A percentile compares a stretch with the other conserved stretches of the same genome.
phyloP scores from a whole-genome alignment of 2,888 invertebrate genomes.

The Drosophila yooni region DNA sequence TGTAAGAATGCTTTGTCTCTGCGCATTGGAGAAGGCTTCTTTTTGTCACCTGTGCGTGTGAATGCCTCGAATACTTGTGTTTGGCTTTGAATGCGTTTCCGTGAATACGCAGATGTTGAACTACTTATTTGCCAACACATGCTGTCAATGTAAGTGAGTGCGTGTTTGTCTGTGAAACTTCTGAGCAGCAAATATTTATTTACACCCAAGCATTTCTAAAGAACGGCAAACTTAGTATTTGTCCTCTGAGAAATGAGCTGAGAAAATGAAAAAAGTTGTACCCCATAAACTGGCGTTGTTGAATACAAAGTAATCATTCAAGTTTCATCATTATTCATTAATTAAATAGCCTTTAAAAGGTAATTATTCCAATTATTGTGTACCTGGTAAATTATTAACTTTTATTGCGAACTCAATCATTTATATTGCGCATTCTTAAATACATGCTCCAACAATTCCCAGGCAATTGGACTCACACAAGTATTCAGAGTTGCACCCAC shows the following conservation, averaged over 20 bases:
- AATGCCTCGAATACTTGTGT: conserved; percentile 63
- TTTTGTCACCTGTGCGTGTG: conserved; percentile 70
- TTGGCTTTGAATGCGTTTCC: conserved; percentile 57
- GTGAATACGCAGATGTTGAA: conserved; percentile 61
- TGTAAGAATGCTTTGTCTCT: conserved; percentile 42
- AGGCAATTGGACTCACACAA: not conserved
- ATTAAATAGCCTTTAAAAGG: conserved; percentile 15
- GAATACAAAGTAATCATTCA: conserved; percentile 1
- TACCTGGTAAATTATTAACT: conserved; percentile 39
- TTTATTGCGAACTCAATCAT: conserved; percentile 31
- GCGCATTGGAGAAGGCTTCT: conserved; percentile 35
- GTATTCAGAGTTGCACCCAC: conserved; percentile 1
- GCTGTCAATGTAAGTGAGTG: conserved; percentile 8
- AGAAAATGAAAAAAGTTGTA: conserved; percentile 36
- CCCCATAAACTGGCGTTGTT: not conserved
- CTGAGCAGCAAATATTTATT: conserved; percentile 36
- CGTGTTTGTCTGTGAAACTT: conserved; percentile 19
- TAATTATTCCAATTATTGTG: conserved; percentile 12
- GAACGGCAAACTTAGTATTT: conserved; percentile 19
- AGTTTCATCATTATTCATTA: conserved; percentile 21
- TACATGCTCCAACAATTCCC: conserved; percentile 28
- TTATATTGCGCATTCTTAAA: conserved; percentile 26
- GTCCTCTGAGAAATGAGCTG: conserved; percentile 11
- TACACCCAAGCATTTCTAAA: conserved; percentile 23
- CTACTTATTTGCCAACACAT: conserved; percentile 59